Conservation (phyloP, 2,797 vertebrate species). For the Psittacula echo region DNA sequence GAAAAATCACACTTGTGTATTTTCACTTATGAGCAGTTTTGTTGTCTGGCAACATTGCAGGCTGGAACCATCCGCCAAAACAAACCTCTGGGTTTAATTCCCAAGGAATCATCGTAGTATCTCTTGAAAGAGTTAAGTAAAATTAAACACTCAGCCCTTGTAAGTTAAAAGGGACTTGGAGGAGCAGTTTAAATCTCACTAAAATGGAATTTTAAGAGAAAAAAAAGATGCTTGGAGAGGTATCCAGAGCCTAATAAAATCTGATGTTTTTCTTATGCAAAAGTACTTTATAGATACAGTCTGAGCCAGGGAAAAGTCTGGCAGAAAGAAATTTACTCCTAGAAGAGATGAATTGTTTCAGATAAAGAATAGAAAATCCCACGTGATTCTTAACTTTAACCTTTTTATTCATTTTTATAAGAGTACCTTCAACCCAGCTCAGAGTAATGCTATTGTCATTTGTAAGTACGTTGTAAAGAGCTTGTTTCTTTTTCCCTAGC, state of each 20-base stretch:
- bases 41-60: not conserved
- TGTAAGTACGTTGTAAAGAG: not conserved
- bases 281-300: not conserved
- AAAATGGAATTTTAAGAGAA: not conserved
- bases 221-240: not conserved
- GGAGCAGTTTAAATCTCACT: not conserved
- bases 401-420: not conserved
- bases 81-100: not conserved
- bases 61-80: not conserved
- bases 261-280: not conserved
- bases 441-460: not conserved
- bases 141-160: not conserved
- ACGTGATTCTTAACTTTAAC: not conserved
- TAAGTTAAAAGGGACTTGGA: not conserved
- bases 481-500: conserved; percentile 72
- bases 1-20: not conserved
- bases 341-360: not conserved
- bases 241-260: not conserved
- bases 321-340: not conserved
- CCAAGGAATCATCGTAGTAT: not conserved
- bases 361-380: not conserved
- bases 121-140: not conserved
- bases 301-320: not conserved
- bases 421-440: not conserved
- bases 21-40: not conserved